Conservation (phyloP, 2,113 vertebrate genomes). For the Toxotes chatareus region DNA sequence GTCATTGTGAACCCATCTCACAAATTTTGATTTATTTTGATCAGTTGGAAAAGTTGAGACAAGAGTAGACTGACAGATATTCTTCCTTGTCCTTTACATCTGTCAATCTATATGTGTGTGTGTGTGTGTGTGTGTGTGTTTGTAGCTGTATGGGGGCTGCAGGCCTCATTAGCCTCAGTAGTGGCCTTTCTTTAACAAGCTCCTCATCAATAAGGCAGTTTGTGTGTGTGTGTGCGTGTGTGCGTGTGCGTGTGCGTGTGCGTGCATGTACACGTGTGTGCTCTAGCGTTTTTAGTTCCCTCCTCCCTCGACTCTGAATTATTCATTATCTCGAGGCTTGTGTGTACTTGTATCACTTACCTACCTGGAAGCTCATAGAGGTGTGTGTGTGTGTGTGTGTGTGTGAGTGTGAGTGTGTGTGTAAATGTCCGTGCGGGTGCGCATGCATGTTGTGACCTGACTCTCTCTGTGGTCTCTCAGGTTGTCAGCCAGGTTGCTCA, state of each 20-base stretch:
- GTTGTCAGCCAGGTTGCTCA: conserved; percentile 54
- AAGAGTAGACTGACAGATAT: background rate
- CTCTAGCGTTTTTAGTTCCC: conserved; percentile 76
- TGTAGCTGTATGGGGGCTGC: conserved; percentile 15
- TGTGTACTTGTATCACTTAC: conserved; percentile 83
- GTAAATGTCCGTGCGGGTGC: background rate
- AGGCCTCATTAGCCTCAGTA: conserved; percentile 59
- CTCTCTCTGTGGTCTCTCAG: conserved; percentile 62
- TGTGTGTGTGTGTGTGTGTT: background rate
- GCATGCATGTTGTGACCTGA: conserved; percentile 55
- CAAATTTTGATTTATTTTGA: background rate
- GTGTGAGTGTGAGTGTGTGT: conserved; percentile 31
- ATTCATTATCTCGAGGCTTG: conserved; percentile 86
- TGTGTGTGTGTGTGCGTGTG: background rate
- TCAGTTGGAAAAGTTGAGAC: conserved; percentile 1
- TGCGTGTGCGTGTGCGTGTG: background rate
- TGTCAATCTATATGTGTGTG: background rate
- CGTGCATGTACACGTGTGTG: background rate
- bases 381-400: conserved; percentile 30
- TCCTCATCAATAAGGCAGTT: conserved; percentile 69
- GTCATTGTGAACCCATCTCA: background rate
- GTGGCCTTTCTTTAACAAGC: conserved; percentile 66
- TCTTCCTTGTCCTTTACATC: background rate
- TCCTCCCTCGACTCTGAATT: conserved; percentile 86
- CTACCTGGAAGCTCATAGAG: conserved; percentile 57